These are phyloP conservation scores for Beroe forskalii DNA, from an alignment of 37 sponge, comb jelly and placozoan species.

Conservation along the genomic window DNA sequence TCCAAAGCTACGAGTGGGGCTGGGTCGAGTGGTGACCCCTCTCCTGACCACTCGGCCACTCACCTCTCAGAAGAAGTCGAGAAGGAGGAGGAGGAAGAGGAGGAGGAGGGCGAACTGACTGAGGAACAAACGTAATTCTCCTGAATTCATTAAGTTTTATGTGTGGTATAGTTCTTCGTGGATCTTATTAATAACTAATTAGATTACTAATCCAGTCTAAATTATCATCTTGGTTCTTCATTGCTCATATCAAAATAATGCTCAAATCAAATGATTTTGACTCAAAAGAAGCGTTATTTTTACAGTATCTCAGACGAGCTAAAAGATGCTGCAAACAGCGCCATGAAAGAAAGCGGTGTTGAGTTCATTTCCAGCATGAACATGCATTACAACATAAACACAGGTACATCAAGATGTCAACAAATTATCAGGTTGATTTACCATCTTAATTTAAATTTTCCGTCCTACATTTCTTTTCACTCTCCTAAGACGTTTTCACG, in stretches of 20 bases:
- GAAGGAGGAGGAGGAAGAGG: neutral
- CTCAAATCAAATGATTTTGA: too few species aligned
- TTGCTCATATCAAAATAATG: neutral
- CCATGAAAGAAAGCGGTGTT: slow-evolving; percentile 40
- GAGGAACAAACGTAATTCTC: slow-evolving; percentile 2
- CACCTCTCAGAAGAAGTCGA: neutral
- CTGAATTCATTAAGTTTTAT: too few species aligned
- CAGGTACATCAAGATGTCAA: neutral
- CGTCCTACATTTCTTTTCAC: too few species aligned
- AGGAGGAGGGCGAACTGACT: slow-evolving; percentile 52
- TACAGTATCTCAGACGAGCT: slow-evolving; percentile 24
- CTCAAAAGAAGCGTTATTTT: too few species aligned
- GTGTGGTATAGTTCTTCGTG: too few species aligned
- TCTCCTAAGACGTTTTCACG: neutral
- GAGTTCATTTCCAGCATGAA: slow-evolving; percentile 52
- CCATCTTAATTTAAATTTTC: too few species aligned
- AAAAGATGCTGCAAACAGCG: slow-evolving; percentile 1
- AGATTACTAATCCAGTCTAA: too few species aligned
- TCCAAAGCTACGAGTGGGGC: neutral
- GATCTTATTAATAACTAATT: too few species aligned
- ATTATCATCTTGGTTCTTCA: too few species aligned
- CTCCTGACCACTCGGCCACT: neutral
- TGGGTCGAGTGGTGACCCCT: too few species aligned
- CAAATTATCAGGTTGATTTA: too few species aligned
- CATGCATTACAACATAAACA: slow-evolving; percentile 61